These are phyloP conservation scores for Abramis brama DNA, from an alignment of 2,113 vertebrate species.

Conservation along the genomic window DNA sequence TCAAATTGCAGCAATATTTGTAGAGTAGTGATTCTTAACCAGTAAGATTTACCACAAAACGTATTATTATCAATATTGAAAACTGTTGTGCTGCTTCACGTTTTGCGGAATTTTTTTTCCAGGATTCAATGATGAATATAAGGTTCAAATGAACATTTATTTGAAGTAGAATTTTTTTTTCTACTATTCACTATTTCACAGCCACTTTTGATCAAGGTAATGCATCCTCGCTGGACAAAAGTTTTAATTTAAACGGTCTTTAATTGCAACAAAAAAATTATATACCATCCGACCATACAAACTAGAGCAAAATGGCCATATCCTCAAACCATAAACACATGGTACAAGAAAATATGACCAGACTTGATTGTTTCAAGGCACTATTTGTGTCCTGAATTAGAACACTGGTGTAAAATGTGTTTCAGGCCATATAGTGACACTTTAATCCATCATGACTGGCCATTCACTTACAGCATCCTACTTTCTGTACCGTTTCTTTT, in stretches of 20 bases:
- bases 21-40: not conserved
- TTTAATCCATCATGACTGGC: not conserved
- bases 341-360: not conserved
- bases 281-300: not conserved
- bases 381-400: not conserved
- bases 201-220: too few species aligned
- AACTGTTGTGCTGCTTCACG: too few species aligned
- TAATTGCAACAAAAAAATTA: not conserved
- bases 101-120: too few species aligned
- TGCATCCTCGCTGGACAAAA: not conserved
- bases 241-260: not conserved
- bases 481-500: slow-evolving; percentile 2
- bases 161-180: too few species aligned
- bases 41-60: not conserved
- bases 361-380: not conserved
- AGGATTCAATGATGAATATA: too few species aligned
- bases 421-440: not conserved
- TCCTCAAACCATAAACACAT: not conserved
- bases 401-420: not conserved
- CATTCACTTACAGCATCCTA: not conserved
- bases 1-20: not conserved
- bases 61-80: too few species aligned
- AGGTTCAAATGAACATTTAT: too few species aligned
- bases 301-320: not conserved
- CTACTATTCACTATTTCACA: too few species aligned